These are phyloP conservation scores for Riptortus pedestris DNA, from an alignment of 1,140 invertebrate species.

Conservation along the genomic window DNA sequence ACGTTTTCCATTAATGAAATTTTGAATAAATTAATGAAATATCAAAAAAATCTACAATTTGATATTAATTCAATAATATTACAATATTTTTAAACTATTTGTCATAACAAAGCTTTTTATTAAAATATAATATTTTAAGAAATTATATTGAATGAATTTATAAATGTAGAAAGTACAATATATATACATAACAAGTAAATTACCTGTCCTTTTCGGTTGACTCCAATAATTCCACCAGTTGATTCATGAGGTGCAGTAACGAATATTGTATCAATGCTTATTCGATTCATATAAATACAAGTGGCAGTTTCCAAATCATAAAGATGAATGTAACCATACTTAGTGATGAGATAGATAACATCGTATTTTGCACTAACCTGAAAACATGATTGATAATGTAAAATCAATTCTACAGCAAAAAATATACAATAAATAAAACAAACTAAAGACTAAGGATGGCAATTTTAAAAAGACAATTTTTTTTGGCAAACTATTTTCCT, in stretches of 20 bases:
- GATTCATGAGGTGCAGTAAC: conserved; percentile 94
- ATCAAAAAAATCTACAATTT: too few relatives aligned
- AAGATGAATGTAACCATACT: conserved; percentile 98
- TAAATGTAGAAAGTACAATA: too few relatives aligned
- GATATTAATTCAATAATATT: too few relatives aligned
- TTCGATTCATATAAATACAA: conserved; percentile 99
- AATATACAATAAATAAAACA: background rate
- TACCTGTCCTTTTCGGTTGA: conserved; percentile 90
- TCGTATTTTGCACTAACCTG: conserved; percentile 86
- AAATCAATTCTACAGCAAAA: background rate
- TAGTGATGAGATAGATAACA: conserved; percentile 97
- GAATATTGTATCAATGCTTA: conserved; percentile 98
- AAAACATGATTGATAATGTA: too few relatives aligned
- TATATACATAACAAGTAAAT: too few relatives aligned
- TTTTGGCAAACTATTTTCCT: too few relatives aligned
- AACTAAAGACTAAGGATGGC: background rate
- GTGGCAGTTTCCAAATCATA: conserved; percentile 98
- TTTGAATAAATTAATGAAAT: background rate
- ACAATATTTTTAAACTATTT: too few relatives aligned
- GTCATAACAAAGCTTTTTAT: too few relatives aligned
- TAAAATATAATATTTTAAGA: too few relatives aligned
- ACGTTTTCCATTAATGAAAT: background rate
- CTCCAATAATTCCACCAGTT: conserved; percentile 95
- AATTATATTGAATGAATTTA: too few relatives aligned
- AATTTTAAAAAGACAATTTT: background rate